Percentiles rank a stretch among this genome's conserved stretches.
Evolutionary conservation across 2,113 vertebrate species (phyloP).

Genomic region (Serinus canaria): DNA sequence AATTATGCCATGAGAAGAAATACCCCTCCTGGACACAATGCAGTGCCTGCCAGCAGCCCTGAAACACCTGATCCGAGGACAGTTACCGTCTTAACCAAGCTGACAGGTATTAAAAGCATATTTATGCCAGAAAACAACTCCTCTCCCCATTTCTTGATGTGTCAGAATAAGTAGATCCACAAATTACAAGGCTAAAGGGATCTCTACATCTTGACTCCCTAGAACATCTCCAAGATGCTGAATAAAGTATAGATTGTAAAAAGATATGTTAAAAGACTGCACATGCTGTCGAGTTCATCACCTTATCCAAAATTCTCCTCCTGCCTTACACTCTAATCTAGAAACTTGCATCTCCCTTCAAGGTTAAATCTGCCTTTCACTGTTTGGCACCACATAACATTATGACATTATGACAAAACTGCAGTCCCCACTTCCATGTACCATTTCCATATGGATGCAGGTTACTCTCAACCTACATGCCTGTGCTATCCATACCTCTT

Average conservation of each 20-base stretch:
- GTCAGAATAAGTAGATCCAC: neutral
- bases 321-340: neutral
- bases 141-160: neutral
- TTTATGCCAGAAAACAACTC: neutral
- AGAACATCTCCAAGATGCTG: neutral
- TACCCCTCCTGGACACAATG: neutral
- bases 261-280: neutral
- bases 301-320: neutral
- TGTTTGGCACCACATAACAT: neutral
- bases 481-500: neutral
- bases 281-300: neutral
- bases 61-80: accelerated
- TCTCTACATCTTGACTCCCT: neutral
- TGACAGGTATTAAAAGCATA: neutral
- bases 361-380: neutral
- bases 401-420: neutral
- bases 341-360: neutral
- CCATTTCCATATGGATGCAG: neutral
- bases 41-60: neutral
- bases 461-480: neutral
- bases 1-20: neutral
- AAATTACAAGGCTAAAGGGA: neutral
- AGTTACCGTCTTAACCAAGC: neutral
- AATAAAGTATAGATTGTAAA: neutral
- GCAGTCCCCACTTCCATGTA: neutral